Conservation (phyloP, 2,113 vertebrate genomes). For the Sminthopsis crassicaudata region DNA sequence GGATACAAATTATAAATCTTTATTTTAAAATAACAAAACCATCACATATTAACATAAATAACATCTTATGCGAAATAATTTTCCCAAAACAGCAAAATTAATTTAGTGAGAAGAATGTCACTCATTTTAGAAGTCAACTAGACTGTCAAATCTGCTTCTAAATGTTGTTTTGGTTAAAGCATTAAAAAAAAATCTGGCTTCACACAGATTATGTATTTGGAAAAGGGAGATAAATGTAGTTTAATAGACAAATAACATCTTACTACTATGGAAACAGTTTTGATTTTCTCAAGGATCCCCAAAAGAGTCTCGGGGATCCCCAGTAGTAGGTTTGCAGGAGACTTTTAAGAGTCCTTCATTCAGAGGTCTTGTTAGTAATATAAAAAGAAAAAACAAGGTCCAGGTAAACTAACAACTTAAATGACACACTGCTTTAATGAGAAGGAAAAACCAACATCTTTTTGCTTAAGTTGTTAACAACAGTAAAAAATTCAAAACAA, state of each 20-base stretch:
- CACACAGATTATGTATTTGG: background rate
- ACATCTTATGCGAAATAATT: no score
- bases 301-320: background rate
- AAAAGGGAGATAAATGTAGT: background rate
- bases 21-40: no score
- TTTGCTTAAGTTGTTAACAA: no score
- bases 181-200: background rate
- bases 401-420: no score
- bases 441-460: no score
- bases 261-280: no score
- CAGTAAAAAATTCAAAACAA: no score
- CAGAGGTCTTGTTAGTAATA: background rate
- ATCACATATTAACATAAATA: no score
- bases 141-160: background rate
- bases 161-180: background rate
- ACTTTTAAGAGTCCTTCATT: background rate
- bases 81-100: no score
- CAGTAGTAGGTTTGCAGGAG: background rate
- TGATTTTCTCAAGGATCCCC: background rate
- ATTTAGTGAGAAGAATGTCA: background rate
- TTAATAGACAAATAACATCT: background rate
- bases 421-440: no score
- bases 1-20: no score
- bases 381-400: background rate
- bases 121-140: background rate